A percentile compares a stretch with the other conserved stretches of the same genome.
Conservation (phyloP, 2,797 vertebrate genomes). For the Sphenopsis melanotis region DNA sequence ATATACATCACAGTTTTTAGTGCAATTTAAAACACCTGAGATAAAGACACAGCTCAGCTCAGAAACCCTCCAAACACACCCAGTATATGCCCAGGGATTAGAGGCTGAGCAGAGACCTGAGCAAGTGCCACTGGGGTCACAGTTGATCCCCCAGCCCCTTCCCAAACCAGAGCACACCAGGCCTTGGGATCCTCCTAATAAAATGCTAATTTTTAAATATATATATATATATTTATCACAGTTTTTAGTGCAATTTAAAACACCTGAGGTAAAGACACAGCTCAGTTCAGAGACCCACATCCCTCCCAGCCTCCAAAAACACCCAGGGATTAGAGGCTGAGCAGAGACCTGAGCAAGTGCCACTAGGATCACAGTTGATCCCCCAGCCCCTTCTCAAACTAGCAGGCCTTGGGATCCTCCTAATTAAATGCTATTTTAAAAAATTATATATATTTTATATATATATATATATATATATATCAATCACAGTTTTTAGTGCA, state of each 20-base stretch:
- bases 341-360: rapidly evolving
- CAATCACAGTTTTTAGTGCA: background rate
- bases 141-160: background rate
- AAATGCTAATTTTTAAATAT: background rate
- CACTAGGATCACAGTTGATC: background rate
- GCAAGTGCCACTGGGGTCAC: background rate
- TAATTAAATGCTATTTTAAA: background rate
- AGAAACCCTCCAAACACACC: background rate
- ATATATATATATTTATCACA: rapidly evolving
- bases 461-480: background rate
- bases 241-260: background rate
- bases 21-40: background rate
- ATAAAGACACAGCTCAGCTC: background rate
- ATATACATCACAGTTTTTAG: background rate
- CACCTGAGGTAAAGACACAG: background rate
- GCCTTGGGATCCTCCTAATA: background rate
- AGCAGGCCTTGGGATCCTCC: background rate
- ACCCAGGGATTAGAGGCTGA: background rate
- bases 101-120: rapidly evolving
- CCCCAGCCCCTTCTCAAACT: background rate
- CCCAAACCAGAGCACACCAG: background rate
- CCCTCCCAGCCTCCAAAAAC: too few relatives aligned
- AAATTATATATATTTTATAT: too few relatives aligned
- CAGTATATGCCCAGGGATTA: rapidly evolving
- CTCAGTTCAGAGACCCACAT: background rate